Evolutionary conservation across 2,888 invertebrate species (phyloP).

Genomic region (Dyspetes luteomarginatus): DNA sequence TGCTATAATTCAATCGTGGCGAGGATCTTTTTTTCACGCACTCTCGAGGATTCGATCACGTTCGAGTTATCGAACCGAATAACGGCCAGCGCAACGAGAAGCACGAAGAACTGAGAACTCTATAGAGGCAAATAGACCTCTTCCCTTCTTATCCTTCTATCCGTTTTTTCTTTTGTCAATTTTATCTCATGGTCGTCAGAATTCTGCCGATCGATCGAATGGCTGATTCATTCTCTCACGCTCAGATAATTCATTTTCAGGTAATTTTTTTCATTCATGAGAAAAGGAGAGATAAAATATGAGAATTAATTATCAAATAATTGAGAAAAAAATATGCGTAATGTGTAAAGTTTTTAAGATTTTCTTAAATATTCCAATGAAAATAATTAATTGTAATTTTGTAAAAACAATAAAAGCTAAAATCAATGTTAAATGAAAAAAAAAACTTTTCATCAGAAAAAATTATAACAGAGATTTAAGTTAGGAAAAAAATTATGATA

Average conservation of each 20-base stretch:
- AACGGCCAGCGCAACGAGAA: not conserved
- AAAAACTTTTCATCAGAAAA: too few species aligned
- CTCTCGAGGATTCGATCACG: slow-evolving; percentile 28
- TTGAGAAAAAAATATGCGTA: too few species aligned
- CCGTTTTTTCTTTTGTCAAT: not conserved
- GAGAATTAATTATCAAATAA: too few species aligned
- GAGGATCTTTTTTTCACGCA: slow-evolving; percentile 24
- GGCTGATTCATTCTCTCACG: not conserved
- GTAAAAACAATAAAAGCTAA: too few species aligned
- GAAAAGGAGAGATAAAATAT: not conserved
- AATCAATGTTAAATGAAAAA: too few species aligned
- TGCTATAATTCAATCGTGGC: slow-evolving; percentile 43
- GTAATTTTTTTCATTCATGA: not conserved
- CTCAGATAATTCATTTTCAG: too few species aligned
- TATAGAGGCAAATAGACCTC: not conserved
- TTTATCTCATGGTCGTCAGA: not conserved
- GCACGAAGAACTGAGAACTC: not conserved
- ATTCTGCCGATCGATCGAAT: not conserved
- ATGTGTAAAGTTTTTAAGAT: too few species aligned
- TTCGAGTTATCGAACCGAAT: slow-evolving; percentile 27
- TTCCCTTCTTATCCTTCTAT: not conserved
- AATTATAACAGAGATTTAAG: too few species aligned
- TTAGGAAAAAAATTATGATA: too few species aligned
- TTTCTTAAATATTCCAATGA: too few species aligned
- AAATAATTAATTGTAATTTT: too few species aligned